A percentile compares a stretch with the other conserved stretches of the same genome.
Conservation (phyloP, 2,797 vertebrate genomes). For the Poecilia velifera region DNA sequence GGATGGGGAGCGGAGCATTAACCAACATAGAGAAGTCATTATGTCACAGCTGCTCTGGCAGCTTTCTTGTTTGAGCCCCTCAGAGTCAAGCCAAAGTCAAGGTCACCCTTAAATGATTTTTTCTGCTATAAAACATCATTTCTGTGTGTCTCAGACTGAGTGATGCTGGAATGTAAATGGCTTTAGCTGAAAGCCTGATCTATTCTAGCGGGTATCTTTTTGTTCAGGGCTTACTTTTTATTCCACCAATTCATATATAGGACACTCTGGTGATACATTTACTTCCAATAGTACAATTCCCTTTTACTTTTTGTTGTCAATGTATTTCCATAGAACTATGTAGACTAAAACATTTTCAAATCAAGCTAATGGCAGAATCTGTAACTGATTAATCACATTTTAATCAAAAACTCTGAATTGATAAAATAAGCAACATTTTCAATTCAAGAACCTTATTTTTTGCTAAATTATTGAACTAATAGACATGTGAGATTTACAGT, state of each 20-base stretch:
- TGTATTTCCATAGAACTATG: not conserved
- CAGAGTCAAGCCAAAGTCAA: conserved; percentile 29
- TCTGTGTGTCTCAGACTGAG: not conserved
- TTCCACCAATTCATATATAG: not conserved
- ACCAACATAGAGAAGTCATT: conserved; percentile 17
- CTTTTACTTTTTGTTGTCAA: not conserved
- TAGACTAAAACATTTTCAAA: not conserved
- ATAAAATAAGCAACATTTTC: no score
- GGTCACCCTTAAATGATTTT: conserved; percentile 1
- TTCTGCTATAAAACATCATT: not conserved
- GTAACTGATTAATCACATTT: no score
- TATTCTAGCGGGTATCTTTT: not conserved
- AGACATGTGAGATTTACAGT: no score
- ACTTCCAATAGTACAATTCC: not conserved
- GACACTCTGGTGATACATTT: not conserved
- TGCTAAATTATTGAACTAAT: no score
- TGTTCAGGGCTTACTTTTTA: not conserved
- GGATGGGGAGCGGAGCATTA: not conserved
- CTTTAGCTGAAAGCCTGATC: not conserved
- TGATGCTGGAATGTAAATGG: not conserved
- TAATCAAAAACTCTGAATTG: no score
- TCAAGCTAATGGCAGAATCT: no score
- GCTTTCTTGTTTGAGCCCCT: conserved; percentile 11
- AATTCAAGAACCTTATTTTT: no score
- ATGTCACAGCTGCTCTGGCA: conserved; percentile 15